These are phyloP conservation scores for Ochropleura plecta DNA, from an alignment of 2,888 invertebrate species.

Conservation along the genomic window DNA sequence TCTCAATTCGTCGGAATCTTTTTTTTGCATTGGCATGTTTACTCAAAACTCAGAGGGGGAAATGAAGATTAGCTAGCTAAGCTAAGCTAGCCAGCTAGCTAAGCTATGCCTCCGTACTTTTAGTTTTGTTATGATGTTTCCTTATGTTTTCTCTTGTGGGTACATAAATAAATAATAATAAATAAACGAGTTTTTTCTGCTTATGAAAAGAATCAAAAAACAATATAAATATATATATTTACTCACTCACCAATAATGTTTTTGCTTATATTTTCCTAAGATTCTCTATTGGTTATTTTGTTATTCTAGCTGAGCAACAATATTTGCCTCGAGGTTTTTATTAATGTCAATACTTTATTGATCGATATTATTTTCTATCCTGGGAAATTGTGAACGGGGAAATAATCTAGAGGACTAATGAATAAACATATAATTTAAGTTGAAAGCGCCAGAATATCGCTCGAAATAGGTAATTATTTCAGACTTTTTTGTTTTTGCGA, in stretches of 20 bases:
- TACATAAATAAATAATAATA: not conserved
- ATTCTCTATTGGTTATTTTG: not conserved
- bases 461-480: no score
- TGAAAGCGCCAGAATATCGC: no score
- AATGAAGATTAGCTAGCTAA: no score
- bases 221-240: not conserved
- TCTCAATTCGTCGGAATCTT: no score
- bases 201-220: not conserved
- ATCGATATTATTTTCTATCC: not conserved
- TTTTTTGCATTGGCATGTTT: no score
- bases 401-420: not conserved
- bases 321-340: not conserved
- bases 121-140: no score
- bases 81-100: no score
- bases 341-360: not conserved
- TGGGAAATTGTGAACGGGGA: not conserved
- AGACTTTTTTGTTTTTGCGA: no score
- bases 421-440: not conserved
- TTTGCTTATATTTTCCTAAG: constrained; percentile 1
- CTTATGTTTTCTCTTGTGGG: no score
- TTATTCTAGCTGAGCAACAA: constrained; percentile 1
- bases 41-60: no score
- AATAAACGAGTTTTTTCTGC: no score
- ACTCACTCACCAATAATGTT: not conserved
- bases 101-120: no score